phyloP scores from a whole-genome alignment of 2,888 invertebrate genomes.

The Cryptocephalus moraei region DNA sequence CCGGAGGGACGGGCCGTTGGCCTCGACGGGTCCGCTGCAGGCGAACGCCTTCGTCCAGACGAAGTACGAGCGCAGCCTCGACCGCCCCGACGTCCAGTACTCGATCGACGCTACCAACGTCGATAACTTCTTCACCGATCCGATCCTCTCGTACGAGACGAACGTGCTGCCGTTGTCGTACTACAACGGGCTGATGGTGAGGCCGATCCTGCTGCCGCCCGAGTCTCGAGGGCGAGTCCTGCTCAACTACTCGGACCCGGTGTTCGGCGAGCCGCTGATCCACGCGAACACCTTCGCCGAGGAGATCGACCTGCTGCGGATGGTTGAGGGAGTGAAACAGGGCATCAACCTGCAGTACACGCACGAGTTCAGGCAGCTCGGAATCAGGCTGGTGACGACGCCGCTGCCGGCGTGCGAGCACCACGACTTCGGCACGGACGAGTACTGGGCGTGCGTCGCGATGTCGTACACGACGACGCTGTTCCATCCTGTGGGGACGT shows the following conservation, averaged over 20 bases:
- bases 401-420: conserved; percentile 50
- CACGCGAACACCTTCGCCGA: conserved; percentile 58
- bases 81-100: conserved; percentile 56
- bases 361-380: conserved; percentile 45
- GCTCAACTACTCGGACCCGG: conserved; percentile 59
- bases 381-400: conserved; percentile 44
- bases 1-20: conserved; percentile 42
- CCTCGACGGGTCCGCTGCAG: conserved; percentile 45
- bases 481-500: conserved; percentile 59
- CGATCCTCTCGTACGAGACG: conserved; percentile 34
- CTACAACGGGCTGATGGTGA: conserved; percentile 49
- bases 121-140: conserved; percentile 48
- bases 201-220: conserved; percentile 53
- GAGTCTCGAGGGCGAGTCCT: conserved; percentile 52
- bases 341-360: conserved; percentile 50
- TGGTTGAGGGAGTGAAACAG: conserved; percentile 52
- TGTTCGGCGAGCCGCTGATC: conserved; percentile 61
- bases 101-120: conserved; percentile 51
- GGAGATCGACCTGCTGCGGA: conserved; percentile 50
- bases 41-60: conserved; percentile 54
- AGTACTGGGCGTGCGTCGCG: conserved; percentile 56
- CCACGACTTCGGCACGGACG: conserved; percentile 49
- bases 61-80: conserved; percentile 36
- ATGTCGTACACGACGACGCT: conserved; percentile 60
- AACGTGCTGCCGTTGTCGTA: conserved; percentile 48